Base-by-base conservation (phyloP, 2,797 vertebrate genomes). In the Caiman crocodilus region DNA sequence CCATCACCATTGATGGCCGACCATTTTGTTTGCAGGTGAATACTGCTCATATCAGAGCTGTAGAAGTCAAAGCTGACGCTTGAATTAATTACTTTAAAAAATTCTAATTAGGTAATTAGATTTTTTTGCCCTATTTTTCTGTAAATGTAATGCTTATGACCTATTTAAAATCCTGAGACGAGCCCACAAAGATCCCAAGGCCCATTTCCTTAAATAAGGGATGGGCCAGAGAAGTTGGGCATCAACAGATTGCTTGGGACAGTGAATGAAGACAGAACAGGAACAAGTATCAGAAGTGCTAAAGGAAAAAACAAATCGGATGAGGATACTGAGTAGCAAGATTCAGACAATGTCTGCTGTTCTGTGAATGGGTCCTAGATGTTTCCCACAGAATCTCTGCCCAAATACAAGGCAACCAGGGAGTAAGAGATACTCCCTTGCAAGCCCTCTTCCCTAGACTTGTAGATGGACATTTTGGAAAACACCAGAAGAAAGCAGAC, bases 231-330 rank as follows among this genome's bases (percentile, higher is more conserved):
- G 4, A 0, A 0, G 3, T 8, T 61, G 57, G 20, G 1, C 65
- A 57, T 3, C 17, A 67, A 61, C n/a, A 79, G 82, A 0, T 0
- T 32, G 3, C 28, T 82, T 82, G 4, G 28, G 79, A 83, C 30
- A 4, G 2, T 50, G 0, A n/a, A 2, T 13, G 4, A 11, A 50
- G 15, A 78, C 79, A 79, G 16, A 59, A 32, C 17, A 20, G 7
- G 14, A 71, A 6, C 1, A 57, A 77, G 5, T 17, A 26, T 2
- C 65, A 21, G 79, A 25, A 76, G n/a, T 69, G 65, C 65, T 20
- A 35, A 32, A 20, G 65, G 65, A 69, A 50, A 11, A 50, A 42
- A 42, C 9, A 50, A 50, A 50, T 50, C 3, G 42, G 42, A 50
- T 50, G 30, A 17, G 17, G 13, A 30, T 30, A 32, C 65, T 32